phyloP scores from a whole-genome alignment of 2,888 invertebrate species.

The Drosophila hamatofila region DNA sequence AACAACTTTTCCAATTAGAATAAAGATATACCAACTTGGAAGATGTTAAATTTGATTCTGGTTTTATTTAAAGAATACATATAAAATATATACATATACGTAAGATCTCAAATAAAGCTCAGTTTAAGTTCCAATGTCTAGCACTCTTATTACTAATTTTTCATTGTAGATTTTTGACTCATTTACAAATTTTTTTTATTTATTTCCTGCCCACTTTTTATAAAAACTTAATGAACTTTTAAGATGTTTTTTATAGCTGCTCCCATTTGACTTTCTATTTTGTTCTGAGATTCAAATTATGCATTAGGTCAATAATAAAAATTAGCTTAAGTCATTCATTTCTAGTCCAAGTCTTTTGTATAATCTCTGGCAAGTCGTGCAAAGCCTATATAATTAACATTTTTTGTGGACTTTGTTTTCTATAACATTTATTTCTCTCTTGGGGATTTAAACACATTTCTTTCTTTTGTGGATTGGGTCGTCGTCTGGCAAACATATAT shows the following conservation, averaged over 20 bases:
- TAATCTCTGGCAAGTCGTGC: constrained; percentile 1
- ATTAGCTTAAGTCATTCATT: constrained; percentile 11
- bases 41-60: not conserved
- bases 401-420: constrained; percentile 1
- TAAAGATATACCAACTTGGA: not conserved
- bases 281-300: constrained; percentile 3
- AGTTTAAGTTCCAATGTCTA: no score
- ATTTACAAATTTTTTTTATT: not conserved
- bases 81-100: not conserved
- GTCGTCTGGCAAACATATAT: constrained; percentile 1
- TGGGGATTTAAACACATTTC: constrained; percentile 11
- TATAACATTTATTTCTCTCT: not conserved
- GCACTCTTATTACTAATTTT: no score
- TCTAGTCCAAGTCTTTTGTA: not conserved
- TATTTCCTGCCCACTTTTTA: constrained; percentile 1
- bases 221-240: not conserved
- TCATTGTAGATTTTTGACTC: not conserved
- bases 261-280: constrained; percentile 41
- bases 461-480: constrained; percentile 28
- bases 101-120: no score
- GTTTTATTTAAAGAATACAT: not conserved
- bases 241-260: constrained; percentile 2
- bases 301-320: not conserved
- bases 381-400: constrained; percentile 22
- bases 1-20: constrained; percentile 15